Evolutionary conservation across 2,888 invertebrate species (phyloP), one percentile per base, ranked within the genome.

Genomic region (Catocala nupta): DNA sequence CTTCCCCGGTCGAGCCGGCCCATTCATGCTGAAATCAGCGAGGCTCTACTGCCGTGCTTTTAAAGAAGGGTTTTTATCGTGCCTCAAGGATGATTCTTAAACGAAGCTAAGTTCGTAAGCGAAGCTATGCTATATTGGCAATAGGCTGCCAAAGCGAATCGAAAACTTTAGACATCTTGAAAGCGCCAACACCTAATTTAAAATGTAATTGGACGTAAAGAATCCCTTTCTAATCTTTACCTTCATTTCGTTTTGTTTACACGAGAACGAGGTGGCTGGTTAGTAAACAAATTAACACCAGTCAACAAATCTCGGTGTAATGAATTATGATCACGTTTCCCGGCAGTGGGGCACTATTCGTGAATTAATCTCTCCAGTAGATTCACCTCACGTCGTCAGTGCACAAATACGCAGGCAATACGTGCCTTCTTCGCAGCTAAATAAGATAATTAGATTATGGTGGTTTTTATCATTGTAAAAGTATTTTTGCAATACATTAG

Each of bases 231-330:
- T 45, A 56, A 62, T 61, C 61, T 65, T 68, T 50, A 63, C 50
- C 47, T 39, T 39, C 39, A 9, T 6, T 45, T 36, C 25, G 39
- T 52, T 33, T 6, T 42, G 25, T 25, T 25, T 25, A 25, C 25
- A 25, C 25, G 25, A 25, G 4, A 25, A 25, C 25, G 25, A 25
- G 25, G 25, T 25, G 4, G 25, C 25, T 25, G 4, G 1, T 11
- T n/a, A n/a, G 59, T 54, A 59, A 59, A 59, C 52, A 59, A 34
- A 59, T 59, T 55, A 34, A 49, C 43, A 8, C 11, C 16, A 16
- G 59, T 71, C 73, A 75, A 77, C 79, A 79, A 78, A 79, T 78
- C 67, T 60, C 49, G 64, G 59, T 59, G 65, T 77, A 77, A 73
- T 67, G 58, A 64, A 77, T 75, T 69, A 78, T 75, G 69, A 57